phyloP scores from a whole-genome alignment of 2,888 invertebrate genomes.

The Adelognathus sp. region DNA sequence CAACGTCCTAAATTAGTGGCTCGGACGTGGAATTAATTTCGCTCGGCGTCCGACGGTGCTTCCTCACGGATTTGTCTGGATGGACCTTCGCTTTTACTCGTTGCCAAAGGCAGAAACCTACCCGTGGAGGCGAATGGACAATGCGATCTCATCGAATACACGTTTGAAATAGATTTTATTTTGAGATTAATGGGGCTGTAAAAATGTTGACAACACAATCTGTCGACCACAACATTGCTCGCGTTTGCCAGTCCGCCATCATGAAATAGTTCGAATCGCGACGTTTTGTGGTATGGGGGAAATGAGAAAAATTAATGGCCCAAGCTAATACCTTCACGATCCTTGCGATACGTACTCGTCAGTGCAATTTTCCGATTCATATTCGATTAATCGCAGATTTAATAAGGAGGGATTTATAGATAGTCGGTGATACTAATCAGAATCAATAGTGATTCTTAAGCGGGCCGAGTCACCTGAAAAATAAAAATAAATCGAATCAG shows the following conservation, averaged over 20 bases:
- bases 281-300: not conserved
- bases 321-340: too few species aligned
- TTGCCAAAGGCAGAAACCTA: slow-evolving; percentile 8
- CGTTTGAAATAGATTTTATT: slow-evolving; percentile 17
- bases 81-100: slow-evolving; percentile 12
- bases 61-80: slow-evolving; percentile 61
- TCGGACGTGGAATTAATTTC: slow-evolving; percentile 77
- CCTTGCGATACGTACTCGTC: too few species aligned
- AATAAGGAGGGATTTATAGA: too few species aligned
- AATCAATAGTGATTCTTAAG: too few species aligned
- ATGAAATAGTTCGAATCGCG: not conserved
- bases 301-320: too few species aligned
- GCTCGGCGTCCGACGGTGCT: slow-evolving; percentile 60
- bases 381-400: too few species aligned
- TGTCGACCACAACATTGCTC: not conserved
- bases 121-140: too few species aligned
- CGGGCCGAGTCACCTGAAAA: too few species aligned
- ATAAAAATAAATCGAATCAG: too few species aligned
- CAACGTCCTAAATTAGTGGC: slow-evolving; percentile 77
- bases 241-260: not conserved
- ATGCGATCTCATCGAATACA: slow-evolving; percentile 51
- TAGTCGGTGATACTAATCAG: too few species aligned
- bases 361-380: too few species aligned
- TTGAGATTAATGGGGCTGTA: not conserved
- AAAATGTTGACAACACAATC: not conserved